Percentiles rank a stretch among this genome's conserved stretches.
Conservation (phyloP, 2,113 vertebrate species). For the Lonchura striata region DNA sequence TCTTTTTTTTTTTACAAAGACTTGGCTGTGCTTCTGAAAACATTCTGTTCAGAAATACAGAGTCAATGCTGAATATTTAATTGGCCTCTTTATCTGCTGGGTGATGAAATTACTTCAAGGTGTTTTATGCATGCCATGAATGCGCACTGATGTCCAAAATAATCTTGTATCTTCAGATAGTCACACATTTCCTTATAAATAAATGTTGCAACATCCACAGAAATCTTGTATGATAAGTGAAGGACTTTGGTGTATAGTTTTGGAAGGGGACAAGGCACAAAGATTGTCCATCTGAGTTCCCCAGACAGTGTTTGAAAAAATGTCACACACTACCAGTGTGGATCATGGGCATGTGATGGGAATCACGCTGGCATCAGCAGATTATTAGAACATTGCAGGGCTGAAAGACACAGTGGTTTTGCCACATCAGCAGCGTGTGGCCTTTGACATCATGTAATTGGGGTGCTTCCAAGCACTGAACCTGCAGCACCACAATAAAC, state of each 20-base stretch:
- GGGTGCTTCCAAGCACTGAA: conserved; percentile 47
- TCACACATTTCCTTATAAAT: not conserved
- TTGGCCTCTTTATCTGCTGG: not conserved
- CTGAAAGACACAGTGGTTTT: conserved; percentile 26
- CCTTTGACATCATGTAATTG: conserved; percentile 56
- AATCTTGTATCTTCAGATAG: not conserved
- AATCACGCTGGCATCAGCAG: not conserved
- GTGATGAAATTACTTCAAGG: not conserved
- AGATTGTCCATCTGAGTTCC: not conserved
- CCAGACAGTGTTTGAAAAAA: not conserved
- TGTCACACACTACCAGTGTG: not conserved
- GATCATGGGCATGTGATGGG: not conserved
- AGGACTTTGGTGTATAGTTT: not conserved
- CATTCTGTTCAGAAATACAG: not conserved
- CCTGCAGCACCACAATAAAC: not conserved
- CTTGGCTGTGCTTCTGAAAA: not conserved
- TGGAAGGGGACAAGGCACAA: not conserved
- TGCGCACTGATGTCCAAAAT: not conserved
- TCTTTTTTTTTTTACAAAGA: not conserved
- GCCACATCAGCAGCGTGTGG: conserved; percentile 33
- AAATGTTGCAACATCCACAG: not conserved
- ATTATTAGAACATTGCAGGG: not conserved
- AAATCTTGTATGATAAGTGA: fast-evolving
- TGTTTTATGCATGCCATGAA: not conserved
- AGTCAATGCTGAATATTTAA: not conserved